A percentile compares a stretch with the other conserved stretches of the same genome.
Evolutionary conservation across 2,888 invertebrate genomes (phyloP).

Genomic region (Biston stratarius): DNA sequence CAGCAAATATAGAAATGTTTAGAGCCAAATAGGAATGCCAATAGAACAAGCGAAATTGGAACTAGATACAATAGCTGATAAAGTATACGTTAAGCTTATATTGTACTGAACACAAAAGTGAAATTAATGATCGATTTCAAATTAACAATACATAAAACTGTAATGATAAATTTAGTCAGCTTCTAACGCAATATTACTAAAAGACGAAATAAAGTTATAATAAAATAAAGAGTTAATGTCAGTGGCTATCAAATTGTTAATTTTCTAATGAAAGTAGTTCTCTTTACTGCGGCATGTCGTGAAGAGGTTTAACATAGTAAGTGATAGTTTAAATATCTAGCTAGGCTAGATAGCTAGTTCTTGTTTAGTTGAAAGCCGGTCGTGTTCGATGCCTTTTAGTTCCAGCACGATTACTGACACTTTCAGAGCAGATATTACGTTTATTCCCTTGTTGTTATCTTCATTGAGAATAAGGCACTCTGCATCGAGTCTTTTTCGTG

Average conservation of each 20-base stretch:
- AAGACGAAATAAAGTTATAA: slow-evolving; percentile 3
- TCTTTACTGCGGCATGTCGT: slow-evolving; percentile 11
- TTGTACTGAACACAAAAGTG: background rate
- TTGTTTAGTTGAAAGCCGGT: background rate
- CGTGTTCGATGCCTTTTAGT: slow-evolving; percentile 17
- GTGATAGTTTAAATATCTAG: slow-evolving; percentile 10
- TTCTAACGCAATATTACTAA: background rate
- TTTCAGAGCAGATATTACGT: slow-evolving; percentile 20
- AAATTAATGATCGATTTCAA: background rate
- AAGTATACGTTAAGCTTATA: background rate
- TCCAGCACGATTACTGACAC: slow-evolving; percentile 22
- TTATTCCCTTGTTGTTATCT: slow-evolving; percentile 28
- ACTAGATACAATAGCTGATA: background rate
- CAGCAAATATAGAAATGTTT: slow-evolving; percentile 29
- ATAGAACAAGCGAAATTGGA: slow-evolving; percentile 5
- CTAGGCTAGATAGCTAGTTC: slow-evolving; percentile 1
- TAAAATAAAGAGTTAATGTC: slow-evolving; percentile 11
- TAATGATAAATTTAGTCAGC: background rate
- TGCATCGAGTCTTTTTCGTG: slow-evolving; percentile 6
- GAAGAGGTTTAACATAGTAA: slow-evolving; percentile 19
- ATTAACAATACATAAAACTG: background rate
- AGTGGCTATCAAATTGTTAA: slow-evolving; percentile 9
- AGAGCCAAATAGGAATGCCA: slow-evolving; percentile 19
- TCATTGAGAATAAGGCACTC: slow-evolving; percentile 14
- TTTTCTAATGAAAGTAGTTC: slow-evolving; percentile 23